Percentiles rank a stretch among this genome's conserved stretches.
These are phyloP conservation scores for Nymphalis c-album DNA, from an alignment of 2,888 invertebrate species.

Conservation along the genomic window DNA sequence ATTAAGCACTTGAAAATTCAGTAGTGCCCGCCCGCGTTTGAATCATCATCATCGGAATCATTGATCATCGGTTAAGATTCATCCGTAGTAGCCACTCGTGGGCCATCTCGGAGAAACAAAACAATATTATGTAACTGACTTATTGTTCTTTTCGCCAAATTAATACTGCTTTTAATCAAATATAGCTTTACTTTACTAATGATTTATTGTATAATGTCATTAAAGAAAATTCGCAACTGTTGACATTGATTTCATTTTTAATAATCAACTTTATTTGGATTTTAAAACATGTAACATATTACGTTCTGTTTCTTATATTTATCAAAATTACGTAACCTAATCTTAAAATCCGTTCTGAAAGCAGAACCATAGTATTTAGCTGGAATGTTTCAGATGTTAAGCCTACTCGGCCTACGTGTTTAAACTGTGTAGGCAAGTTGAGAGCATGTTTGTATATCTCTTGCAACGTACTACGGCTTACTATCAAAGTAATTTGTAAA, in stretches of 20 bases:
- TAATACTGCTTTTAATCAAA: too few relatives aligned
- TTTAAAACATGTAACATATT: background rate
- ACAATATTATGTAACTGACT: too few relatives aligned
- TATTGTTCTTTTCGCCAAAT: too few relatives aligned
- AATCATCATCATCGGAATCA: too few relatives aligned
- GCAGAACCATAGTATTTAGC: slow-evolving; percentile 31
- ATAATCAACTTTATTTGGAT: background rate
- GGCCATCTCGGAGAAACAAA: too few relatives aligned
- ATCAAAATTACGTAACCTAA: slow-evolving; percentile 25
- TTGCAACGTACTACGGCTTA: slow-evolving; percentile 7
- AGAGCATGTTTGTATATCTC: slow-evolving; percentile 21
- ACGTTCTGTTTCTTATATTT: slow-evolving; percentile 13
- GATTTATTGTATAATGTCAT: too few relatives aligned
- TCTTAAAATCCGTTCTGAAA: slow-evolving; percentile 31
- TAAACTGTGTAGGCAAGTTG: slow-evolving; percentile 28
- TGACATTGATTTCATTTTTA: background rate
- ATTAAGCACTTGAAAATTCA: too few relatives aligned
- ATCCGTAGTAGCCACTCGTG: too few relatives aligned
- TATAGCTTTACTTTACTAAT: too few relatives aligned
- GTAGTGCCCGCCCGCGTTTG: too few relatives aligned
- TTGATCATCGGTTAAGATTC: too few relatives aligned
- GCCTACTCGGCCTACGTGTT: slow-evolving; percentile 31
- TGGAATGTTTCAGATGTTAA: slow-evolving; percentile 34
- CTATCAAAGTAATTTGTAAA: slow-evolving; percentile 14
- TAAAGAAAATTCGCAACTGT: too few relatives aligned